These are phyloP conservation scores for Epizoanthus ramosus DNA, from an alignment of 92 coral and sea anemone genomes.

Conservation along the genomic window DNA sequence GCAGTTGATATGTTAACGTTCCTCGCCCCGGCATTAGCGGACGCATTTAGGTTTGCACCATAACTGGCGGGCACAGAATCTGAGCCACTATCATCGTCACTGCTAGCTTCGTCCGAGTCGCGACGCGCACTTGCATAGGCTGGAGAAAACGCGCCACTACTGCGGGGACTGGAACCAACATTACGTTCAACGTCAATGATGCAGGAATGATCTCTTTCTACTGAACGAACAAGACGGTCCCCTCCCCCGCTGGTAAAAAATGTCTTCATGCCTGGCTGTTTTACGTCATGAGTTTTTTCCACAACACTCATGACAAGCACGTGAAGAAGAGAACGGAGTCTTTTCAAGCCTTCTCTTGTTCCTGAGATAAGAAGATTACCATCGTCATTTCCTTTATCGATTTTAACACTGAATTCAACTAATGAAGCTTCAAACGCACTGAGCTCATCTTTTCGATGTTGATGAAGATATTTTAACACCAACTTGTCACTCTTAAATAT, in stretches of 20 bases:
- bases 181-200: slow-evolving; percentile 48
- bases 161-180: not conserved
- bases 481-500: slow-evolving; percentile 49
- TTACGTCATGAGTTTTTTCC: slow-evolving; percentile 22
- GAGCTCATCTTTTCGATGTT: slow-evolving; percentile 60
- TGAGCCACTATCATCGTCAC: slow-evolving; percentile 23
- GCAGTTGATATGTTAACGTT: slow-evolving; percentile 30
- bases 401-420: slow-evolving; percentile 46
- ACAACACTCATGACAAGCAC: slow-evolving; percentile 31
- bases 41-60: not conserved
- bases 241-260: slow-evolving; percentile 62
- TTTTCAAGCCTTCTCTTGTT: slow-evolving; percentile 62
- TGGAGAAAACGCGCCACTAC: not conserved
- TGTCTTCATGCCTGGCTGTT: slow-evolving; percentile 69
- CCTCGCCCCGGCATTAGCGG: not conserved
- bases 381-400: slow-evolving; percentile 45
- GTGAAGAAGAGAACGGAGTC: slow-evolving; percentile 13
- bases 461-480: slow-evolving; percentile 56
- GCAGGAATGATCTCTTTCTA: slow-evolving; percentile 67
- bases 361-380: slow-evolving; percentile 66
- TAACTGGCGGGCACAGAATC: not conserved
- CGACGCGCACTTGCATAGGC: not conserved
- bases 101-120: slow-evolving; percentile 20
- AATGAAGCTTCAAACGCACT: slow-evolving; percentile 52
- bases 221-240: slow-evolving; percentile 57